phyloP scores from a whole-genome alignment of 1,140 invertebrate species.

The Limonius californicus region DNA sequence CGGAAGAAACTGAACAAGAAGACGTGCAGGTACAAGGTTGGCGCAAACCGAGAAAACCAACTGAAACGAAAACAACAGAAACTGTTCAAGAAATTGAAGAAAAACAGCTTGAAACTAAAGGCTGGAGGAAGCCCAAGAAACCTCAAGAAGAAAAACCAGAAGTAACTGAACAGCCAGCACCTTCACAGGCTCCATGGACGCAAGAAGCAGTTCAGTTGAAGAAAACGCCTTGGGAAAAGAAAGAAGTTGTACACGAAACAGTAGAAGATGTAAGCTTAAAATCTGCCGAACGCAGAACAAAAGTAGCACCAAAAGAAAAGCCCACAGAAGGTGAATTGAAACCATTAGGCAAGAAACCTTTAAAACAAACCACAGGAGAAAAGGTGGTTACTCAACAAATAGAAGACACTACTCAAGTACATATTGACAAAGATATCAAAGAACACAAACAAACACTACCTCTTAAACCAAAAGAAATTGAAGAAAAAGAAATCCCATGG shows the following conservation, averaged over 20 bases:
- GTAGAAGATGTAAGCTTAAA: background rate
- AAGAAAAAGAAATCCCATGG: too few species aligned
- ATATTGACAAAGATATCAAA: too few species aligned
- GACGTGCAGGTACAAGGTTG: slow-evolving; percentile 2
- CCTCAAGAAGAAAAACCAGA: slow-evolving; percentile 19
- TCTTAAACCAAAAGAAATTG: slow-evolving; percentile 10
- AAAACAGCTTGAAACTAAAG: slow-evolving; percentile 22
- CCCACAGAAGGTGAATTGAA: background rate
- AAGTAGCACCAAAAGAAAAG: background rate
- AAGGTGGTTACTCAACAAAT: background rate
- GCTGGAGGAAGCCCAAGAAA: slow-evolving; percentile 37
- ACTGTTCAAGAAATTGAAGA: background rate
- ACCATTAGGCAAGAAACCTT: too few species aligned
- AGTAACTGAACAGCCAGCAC: slow-evolving; percentile 2
- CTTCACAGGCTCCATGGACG: slow-evolving; percentile 26
- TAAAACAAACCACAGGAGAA: too few species aligned
- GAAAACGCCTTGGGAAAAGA: slow-evolving; percentile 18
- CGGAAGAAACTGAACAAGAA: background rate
- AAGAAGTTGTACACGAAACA: background rate
- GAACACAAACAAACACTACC: too few species aligned
- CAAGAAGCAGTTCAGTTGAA: slow-evolving; percentile 34
- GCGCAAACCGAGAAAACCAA: background rate
- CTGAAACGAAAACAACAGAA: slow-evolving; percentile 1
- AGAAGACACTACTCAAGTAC: background rate
- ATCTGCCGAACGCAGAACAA: background rate